Evolutionary conservation across 1,140 invertebrate genomes (phyloP), one percentile per base, ranked within the genome.

Genomic region (Aphaenogaster ashmeadi): DNA sequence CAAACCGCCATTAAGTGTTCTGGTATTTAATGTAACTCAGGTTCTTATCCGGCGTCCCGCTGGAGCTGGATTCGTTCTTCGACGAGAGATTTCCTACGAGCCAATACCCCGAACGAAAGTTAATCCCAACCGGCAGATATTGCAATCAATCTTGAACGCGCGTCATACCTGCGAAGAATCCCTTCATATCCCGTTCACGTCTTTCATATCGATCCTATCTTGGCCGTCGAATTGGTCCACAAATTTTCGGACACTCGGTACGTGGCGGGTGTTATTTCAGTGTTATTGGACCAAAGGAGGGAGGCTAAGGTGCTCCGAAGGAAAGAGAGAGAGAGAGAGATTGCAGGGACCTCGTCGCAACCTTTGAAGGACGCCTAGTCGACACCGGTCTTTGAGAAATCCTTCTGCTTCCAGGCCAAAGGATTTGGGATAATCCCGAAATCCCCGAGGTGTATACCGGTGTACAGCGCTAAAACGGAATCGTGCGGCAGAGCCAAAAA

Each of bases 361-460:
- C 36, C 74, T 79, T 87, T 77, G 75, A 77, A 62, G 72, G 54
- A 36, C 33, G 58, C 18, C 87, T 52, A 71, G 69, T 71, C 66
- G 18, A 36, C 54, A 56, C 3, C 27, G 72, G 56, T 62, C 21
- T 13, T 54, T 44, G 15, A 54, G 64, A 77, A 89, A 87, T 88
- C 84, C 66, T 71, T 78, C 33, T 27, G 33, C 87, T 89, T 89
- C 60, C 54, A 36, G 38, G 58, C 36, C 81, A 77, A 89, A 90
- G 88, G 74, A 71, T 33, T 79, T 64, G 15, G 60, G 83, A 86
- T 89, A 87, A 90, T 89, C 89, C 41, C 38, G 69, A 80, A 69
- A 89, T 89, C 54, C 77, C 50, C 56, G 9, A 27, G 56, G 80
- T 66, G 62, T 89, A 52, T 67, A 89, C n/a, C 62, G 18, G 36